Evolutionary conservation across 2,797 vertebrate genomes (phyloP).

Genomic region (Smutsia gigantea): DNA sequence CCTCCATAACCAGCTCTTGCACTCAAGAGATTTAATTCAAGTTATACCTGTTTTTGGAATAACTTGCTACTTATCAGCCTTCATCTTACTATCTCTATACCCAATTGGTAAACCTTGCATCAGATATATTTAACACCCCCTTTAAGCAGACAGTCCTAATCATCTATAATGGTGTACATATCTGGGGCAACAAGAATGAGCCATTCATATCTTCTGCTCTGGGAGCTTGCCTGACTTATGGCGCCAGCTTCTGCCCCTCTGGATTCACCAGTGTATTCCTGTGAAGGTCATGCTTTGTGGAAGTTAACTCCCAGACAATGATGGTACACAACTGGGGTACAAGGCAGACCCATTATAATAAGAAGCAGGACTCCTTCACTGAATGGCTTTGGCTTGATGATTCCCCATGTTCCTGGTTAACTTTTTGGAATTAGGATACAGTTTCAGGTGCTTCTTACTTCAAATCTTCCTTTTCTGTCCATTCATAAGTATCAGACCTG

Average conservation of each 20-base stretch:
- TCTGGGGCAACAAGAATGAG: neutral
- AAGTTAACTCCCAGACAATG: neutral
- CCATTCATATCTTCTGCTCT: neutral
- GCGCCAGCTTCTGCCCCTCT: neutral
- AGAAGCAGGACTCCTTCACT: neutral
- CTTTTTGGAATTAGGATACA: neutral
- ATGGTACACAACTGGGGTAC: accelerated
- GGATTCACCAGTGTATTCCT: neutral
- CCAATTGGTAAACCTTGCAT: neutral
- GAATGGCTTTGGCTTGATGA: neutral
- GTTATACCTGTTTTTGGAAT: neutral
- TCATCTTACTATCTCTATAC: neutral
- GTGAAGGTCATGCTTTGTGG: neutral
- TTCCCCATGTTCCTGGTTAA: neutral
- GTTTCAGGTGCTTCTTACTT: neutral
- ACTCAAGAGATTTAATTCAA: neutral
- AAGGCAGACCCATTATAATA: neutral
- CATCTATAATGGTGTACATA: neutral
- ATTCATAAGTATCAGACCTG: neutral
- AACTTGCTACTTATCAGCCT: neutral
- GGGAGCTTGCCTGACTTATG: neutral
- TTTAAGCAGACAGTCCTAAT: neutral
- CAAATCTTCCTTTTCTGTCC: neutral
- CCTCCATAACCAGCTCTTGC: neutral
- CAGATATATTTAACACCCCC: neutral